These are phyloP conservation scores for Cecropterus lyciades DNA, from an alignment of 1,140 invertebrate species.

Conservation along the genomic window DNA sequence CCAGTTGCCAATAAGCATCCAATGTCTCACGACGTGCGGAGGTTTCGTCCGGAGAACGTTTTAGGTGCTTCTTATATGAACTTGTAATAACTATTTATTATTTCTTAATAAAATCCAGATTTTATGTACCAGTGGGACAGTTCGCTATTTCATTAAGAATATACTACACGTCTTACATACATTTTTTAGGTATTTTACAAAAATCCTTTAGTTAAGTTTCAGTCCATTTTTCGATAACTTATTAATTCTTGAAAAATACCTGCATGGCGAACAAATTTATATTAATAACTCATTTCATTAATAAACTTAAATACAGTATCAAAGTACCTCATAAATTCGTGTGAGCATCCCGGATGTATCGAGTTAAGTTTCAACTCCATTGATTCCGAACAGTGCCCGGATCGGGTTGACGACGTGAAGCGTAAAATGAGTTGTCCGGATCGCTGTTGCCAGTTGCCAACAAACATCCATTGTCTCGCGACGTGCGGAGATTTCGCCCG, in stretches of 20 bases:
- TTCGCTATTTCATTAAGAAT: too few species aligned
- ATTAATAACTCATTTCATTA: not conserved
- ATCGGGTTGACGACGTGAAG: slow-evolving; percentile 68
- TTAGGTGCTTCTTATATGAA: slow-evolving; percentile 66
- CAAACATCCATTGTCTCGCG: slow-evolving; percentile 43
- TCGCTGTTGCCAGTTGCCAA: slow-evolving; percentile 66
- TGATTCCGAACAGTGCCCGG: slow-evolving; percentile 61
- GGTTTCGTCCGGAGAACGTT: slow-evolving; percentile 72
- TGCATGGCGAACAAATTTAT: too few species aligned
- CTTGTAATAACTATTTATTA: too few species aligned
- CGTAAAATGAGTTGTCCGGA: slow-evolving; percentile 80
- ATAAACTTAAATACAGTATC: not conserved
- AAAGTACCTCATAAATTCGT: slow-evolving; percentile 13
- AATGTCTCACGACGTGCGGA: slow-evolving; percentile 58
- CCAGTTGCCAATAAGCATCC: slow-evolving; percentile 56
- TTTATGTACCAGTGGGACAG: too few species aligned
- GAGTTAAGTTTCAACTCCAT: slow-evolving; percentile 59
- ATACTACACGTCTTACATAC: too few species aligned
- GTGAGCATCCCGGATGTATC: slow-evolving; percentile 33
- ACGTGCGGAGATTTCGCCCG: slow-evolving; percentile 69
- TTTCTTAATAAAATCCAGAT: too few species aligned
- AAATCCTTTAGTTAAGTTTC: too few species aligned
- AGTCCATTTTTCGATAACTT: too few species aligned
- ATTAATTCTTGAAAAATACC: too few species aligned
- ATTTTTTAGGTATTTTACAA: too few species aligned